phyloP scores from a whole-genome alignment of 2,113 vertebrate species.

The Calonectris borealis region DNA sequence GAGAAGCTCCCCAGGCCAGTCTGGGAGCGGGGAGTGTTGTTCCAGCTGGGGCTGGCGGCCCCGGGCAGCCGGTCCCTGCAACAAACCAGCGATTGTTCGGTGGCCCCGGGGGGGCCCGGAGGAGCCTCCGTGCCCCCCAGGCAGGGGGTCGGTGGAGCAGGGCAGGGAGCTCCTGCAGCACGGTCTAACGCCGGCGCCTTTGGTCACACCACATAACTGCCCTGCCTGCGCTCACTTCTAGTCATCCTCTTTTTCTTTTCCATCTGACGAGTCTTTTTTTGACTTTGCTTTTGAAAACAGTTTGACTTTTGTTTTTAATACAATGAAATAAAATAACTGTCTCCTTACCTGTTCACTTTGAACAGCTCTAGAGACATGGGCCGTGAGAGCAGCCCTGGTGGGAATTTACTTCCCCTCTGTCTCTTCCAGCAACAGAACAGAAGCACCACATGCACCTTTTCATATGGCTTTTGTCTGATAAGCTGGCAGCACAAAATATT shows the following conservation, averaged over 20 bases:
- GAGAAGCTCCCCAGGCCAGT: conserved; percentile 1
- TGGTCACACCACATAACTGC: accelerated
- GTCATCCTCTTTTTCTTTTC: too few species aligned
- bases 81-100: conserved; percentile 26
- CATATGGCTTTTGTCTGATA: not conserved
- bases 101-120: not conserved
- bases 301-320: not conserved
- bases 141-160: not conserved
- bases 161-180: not conserved
- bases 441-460: not conserved
- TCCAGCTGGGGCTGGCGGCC: not conserved
- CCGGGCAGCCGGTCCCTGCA: not conserved
- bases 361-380: not conserved
- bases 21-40: conserved; percentile 7
- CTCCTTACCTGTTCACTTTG: not conserved
- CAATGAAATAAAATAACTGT: not conserved
- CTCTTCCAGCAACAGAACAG: not conserved
- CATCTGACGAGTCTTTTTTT: not conserved
- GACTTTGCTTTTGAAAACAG: not conserved
- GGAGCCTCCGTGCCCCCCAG: not conserved
- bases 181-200: accelerated
- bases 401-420: not conserved
- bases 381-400: not conserved
- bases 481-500: not conserved
- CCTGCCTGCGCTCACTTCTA: not conserved